These are phyloP conservation scores for Scatophagus argus DNA, from an alignment of 2,113 vertebrate species.

Conservation along the genomic window DNA sequence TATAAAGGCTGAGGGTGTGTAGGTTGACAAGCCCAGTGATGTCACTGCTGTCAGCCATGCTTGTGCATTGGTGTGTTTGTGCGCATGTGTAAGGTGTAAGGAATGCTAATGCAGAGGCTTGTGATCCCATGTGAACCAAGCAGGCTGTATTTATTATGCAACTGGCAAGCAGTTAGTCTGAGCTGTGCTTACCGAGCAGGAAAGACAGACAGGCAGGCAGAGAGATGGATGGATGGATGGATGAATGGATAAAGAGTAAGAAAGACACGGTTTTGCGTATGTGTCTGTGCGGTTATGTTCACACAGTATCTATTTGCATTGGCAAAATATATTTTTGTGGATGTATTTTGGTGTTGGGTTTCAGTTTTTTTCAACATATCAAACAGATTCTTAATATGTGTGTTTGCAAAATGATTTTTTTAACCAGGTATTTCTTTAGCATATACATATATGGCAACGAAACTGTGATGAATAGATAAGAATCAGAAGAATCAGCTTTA, in stretches of 20 bases:
- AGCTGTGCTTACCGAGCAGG: slow-evolving; percentile 55
- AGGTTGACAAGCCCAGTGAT: slow-evolving; percentile 58
- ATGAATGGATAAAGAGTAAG: slow-evolving; percentile 5
- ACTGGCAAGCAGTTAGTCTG: slow-evolving; percentile 60
- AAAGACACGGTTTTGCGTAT: slow-evolving; percentile 13
- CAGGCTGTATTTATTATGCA: slow-evolving; percentile 67
- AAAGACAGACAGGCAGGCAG: slow-evolving; percentile 30
- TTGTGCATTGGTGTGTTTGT: slow-evolving; percentile 42
- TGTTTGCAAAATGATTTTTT: slow-evolving; percentile 4
- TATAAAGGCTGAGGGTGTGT: slow-evolving; percentile 32
- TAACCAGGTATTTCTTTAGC: not conserved
- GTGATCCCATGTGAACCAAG: slow-evolving; percentile 65
- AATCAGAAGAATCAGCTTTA: no score
- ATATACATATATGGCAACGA: not conserved
- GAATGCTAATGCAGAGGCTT: slow-evolving; percentile 68
- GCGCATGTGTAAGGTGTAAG: slow-evolving; percentile 43
- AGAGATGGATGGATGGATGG: slow-evolving; percentile 44
- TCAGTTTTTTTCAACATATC: not conserved
- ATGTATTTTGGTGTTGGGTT: not conserved
- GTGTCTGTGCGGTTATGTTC: not conserved
- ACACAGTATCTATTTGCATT: slow-evolving; percentile 13
- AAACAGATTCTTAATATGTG: not conserved
- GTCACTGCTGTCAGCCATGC: slow-evolving; percentile 58
- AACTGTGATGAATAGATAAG: not conserved
- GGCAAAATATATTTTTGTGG: not conserved